Conservation (phyloP, 2,797 vertebrate genomes). For the Cynopterus sphinx region DNA sequence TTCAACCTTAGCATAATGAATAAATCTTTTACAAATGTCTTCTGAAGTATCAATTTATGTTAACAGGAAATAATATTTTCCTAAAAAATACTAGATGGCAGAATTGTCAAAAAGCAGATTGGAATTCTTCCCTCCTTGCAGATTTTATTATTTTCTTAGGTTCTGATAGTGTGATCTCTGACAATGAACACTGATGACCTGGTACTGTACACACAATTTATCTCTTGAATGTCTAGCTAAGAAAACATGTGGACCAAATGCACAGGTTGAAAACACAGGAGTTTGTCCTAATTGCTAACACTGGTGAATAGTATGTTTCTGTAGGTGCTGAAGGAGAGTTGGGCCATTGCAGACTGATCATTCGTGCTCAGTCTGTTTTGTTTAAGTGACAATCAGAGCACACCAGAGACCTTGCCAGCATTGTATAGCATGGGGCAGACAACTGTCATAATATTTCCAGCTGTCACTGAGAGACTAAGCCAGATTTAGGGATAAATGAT, state of each 20-base stretch:
- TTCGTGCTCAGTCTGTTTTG: not conserved
- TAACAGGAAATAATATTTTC: not conserved
- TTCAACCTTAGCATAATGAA: not conserved
- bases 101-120: not conserved
- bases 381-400: not conserved
- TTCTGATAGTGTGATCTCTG: not conserved
- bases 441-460: slow-evolving; percentile 28
- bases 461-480: slow-evolving; percentile 35
- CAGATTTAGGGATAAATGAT: slow-evolving; percentile 38
- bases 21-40: not conserved
- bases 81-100: not conserved
- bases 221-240: not conserved
- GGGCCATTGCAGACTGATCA: not conserved
- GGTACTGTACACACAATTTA: not conserved
- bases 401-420: not conserved
- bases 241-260: not conserved
- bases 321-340: not conserved
- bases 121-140: not conserved
- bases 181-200: not conserved
- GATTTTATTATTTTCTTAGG: not conserved
- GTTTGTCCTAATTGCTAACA: not conserved
- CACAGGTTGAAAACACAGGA: not conserved
- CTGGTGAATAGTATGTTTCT: not conserved
- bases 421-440: not conserved
- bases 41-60: not conserved